Percentiles rank a stretch among this genome's conserved stretches.
Evolutionary conservation across 2,113 vertebrate species (phyloP).

Genomic region (Ceyx melanurus): DNA sequence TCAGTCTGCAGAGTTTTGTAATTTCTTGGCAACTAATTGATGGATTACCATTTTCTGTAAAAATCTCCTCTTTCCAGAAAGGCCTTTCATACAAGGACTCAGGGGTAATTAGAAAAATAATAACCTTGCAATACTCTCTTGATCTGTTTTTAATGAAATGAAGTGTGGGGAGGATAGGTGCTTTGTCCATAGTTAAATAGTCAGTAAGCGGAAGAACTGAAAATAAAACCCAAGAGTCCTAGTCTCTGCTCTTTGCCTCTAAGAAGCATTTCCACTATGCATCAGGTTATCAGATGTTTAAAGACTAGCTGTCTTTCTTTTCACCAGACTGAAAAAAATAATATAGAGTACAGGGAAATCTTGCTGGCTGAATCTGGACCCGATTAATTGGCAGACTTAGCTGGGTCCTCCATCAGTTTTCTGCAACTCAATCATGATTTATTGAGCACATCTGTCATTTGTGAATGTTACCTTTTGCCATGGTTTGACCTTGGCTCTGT

Average conservation of each 20-base stretch:
- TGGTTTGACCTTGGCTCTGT: too few relatives aligned
- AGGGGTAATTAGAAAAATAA: constrained; percentile 67
- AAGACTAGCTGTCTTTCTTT: not conserved
- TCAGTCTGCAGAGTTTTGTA: constrained; percentile 26
- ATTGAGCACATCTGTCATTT: not conserved
- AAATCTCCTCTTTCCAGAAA: constrained; percentile 40
- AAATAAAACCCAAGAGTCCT: constrained; percentile 26
- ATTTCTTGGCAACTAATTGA: constrained; percentile 62
- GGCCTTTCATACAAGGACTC: constrained; percentile 42
- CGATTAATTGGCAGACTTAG: constrained; percentile 23
- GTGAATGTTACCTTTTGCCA: not conserved
- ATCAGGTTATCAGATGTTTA: not conserved
- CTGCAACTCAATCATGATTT: not conserved
- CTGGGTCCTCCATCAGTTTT: not conserved
- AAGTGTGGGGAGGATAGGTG: not conserved
- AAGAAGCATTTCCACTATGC: not conserved
- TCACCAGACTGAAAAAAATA: not conserved
- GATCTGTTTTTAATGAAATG: constrained; percentile 59
- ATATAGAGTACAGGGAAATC: not conserved
- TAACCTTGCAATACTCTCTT: constrained; percentile 47
- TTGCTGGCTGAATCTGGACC: not conserved
- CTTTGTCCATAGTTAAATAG: constrained; percentile 47
- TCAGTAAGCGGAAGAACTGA: constrained; percentile 19
- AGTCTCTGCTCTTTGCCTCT: not conserved
- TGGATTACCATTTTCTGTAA: constrained; percentile 48